Evolutionary conservation across 2,797 vertebrate genomes (phyloP).

Genomic region (Silurus aristotelis): DNA sequence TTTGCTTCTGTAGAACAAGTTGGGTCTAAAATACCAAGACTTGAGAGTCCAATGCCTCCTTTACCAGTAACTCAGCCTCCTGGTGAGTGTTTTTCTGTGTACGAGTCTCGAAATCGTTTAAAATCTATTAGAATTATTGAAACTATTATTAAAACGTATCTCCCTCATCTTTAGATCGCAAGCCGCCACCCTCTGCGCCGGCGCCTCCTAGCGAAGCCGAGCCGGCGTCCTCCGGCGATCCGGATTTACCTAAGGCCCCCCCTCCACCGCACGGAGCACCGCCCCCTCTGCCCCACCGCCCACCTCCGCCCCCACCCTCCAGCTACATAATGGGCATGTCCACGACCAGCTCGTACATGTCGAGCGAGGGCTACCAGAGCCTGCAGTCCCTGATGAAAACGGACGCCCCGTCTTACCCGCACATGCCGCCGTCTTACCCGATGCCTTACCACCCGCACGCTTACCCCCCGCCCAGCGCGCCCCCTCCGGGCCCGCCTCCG

Average conservation of each 20-base stretch:
- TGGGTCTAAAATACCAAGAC: slow-evolving; percentile 89
- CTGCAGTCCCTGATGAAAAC: slow-evolving; percentile 98
- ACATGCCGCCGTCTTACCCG: slow-evolving; percentile 84
- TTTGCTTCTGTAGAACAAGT: slow-evolving; percentile 79
- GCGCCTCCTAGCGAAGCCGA: slow-evolving; percentile 84
- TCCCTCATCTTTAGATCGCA: slow-evolving; percentile 76
- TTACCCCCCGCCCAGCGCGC: slow-evolving; percentile 80
- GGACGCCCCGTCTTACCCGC: slow-evolving; percentile 85
- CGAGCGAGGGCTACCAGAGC: slow-evolving; percentile 91
- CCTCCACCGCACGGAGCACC: slow-evolving; percentile 89
- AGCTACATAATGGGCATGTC: slow-evolving; percentile 93
- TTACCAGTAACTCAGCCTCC: slow-evolving; percentile 87
- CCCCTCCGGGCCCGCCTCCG: slow-evolving; percentile 82
- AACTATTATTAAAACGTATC: not conserved
- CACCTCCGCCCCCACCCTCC: slow-evolving; percentile 85
- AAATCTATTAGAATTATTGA: not conserved
- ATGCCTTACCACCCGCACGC: slow-evolving; percentile 87
- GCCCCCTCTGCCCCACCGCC: slow-evolving; percentile 86
- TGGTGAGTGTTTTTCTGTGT: slow-evolving; percentile 71
- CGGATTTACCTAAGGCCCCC: slow-evolving; percentile 79
- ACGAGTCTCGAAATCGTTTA: not conserved
- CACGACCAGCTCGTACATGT: slow-evolving; percentile 96
- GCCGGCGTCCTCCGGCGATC: slow-evolving; percentile 72
- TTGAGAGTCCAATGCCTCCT: slow-evolving; percentile 90
- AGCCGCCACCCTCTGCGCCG: slow-evolving; percentile 74